Percentiles rank a stretch among this genome's conserved stretches.
phyloP scores from a whole-genome alignment of 2,888 invertebrate species.

The Mythimna vitellina region DNA sequence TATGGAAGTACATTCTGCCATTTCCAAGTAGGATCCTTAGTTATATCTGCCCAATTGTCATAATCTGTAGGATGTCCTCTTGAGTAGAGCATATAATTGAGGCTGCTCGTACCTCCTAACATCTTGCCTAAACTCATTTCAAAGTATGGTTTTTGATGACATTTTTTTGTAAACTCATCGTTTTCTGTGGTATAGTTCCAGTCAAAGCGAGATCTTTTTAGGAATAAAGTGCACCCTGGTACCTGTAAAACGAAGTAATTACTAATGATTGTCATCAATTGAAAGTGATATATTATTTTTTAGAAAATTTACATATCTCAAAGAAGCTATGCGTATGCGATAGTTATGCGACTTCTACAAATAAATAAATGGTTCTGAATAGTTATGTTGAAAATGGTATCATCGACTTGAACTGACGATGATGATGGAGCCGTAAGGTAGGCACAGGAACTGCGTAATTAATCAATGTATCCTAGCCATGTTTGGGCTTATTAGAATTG shows the following conservation, averaged over 20 bases:
- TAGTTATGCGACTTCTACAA: too few species aligned
- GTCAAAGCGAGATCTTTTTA: conserved; percentile 42
- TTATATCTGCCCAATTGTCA: conserved; percentile 91
- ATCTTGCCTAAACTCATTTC: conserved; percentile 66
- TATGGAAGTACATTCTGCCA: conserved; percentile 61
- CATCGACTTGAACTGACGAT: too few species aligned
- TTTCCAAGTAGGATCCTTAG: conserved; percentile 83
- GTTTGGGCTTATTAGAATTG: too few species aligned
- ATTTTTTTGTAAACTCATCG: conserved; percentile 28
- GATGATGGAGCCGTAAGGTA: too few species aligned
- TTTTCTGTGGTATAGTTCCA: conserved; percentile 53
- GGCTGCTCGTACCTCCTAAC: conserved; percentile 91
- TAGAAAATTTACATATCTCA: too few species aligned
- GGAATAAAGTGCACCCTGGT: conserved; percentile 39
- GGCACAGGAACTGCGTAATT: too few species aligned
- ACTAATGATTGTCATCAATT: too few species aligned
- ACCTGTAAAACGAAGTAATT: conserved; percentile 27
- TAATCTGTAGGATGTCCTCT: conserved; percentile 91
- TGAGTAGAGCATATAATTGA: conserved; percentile 91
- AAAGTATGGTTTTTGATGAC: conserved; percentile 40
- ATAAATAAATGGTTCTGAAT: too few species aligned
- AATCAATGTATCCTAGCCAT: too few species aligned
- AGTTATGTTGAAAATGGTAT: too few species aligned
- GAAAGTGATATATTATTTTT: too few species aligned
- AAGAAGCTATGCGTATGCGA: too few species aligned